Conservation (phyloP, 2,113 vertebrate genomes). For the Nothobranchius furzeri region DNA sequence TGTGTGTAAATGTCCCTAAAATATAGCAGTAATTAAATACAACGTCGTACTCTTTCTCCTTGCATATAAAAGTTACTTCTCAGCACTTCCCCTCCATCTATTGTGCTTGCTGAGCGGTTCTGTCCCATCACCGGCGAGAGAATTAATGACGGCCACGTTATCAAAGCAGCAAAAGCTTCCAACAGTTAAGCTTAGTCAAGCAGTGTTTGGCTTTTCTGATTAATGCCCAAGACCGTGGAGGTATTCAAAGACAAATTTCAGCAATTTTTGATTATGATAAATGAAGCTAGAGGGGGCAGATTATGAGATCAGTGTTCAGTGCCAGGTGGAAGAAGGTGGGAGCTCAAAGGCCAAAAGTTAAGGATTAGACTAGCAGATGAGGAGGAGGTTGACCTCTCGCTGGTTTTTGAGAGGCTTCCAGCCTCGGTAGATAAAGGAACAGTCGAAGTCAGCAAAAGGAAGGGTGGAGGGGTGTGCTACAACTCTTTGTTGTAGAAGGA, state of each 20-base stretch:
- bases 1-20: conserved; percentile 37
- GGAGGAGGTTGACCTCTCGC: conserved; percentile 62
- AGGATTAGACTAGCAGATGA: conserved; percentile 9
- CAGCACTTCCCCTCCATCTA: conserved; percentile 49
- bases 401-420: conserved; percentile 11
- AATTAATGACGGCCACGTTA: conserved; percentile 58
- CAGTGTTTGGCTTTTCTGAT: conserved; percentile 62
- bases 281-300: conserved; percentile 14
- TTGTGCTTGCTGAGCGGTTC: conserved; percentile 58
- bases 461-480: too few relatives aligned
- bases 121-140: conserved; percentile 30
- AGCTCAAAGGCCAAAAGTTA: conserved; percentile 8
- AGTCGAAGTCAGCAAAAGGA: too few relatives aligned
- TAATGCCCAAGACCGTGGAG: conserved; percentile 40
- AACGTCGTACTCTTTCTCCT: conserved; percentile 31
- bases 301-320: not conserved
- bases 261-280: conserved; percentile 39
- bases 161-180: conserved; percentile 56
- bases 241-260: conserved; percentile 41
- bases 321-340: conserved; percentile 2
- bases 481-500: too few relatives aligned
- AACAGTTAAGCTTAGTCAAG: conserved; percentile 61
- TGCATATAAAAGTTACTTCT: conserved; percentile 52
- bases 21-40: conserved; percentile 53
- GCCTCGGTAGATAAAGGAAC: too few relatives aligned